A percentile compares a stretch with the other conserved stretches of the same genome.
Evolutionary conservation across 1,140 invertebrate genomes (phyloP).

Genomic region (Parapsyche elsis): DNA sequence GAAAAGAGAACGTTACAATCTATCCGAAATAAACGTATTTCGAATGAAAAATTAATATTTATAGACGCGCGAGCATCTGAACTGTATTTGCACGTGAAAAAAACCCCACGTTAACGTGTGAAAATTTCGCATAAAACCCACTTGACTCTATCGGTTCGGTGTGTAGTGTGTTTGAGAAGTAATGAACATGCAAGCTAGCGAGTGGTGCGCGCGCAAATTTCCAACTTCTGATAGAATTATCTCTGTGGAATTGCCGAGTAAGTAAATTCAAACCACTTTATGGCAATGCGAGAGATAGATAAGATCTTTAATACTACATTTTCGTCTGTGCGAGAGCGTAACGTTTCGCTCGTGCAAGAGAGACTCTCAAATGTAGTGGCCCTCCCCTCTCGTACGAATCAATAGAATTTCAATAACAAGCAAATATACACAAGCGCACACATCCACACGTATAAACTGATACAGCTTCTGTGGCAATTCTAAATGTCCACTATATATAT

Average conservation of each 20-base stretch:
- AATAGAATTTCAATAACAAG: neutral
- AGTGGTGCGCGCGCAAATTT: neutral
- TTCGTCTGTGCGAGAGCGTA: no score
- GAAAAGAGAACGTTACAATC: no score
- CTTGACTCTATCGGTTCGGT: no score
- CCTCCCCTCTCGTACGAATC: neutral
- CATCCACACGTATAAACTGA: neutral
- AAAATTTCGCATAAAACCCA: no score
- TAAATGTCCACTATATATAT: no score
- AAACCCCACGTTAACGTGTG: no score
- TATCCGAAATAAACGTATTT: no score
- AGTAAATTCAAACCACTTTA: slow-evolving; percentile 39
- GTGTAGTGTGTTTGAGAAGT: neutral
- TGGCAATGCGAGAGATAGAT: slow-evolving; percentile 11
- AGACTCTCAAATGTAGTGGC: neutral
- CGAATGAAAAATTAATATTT: no score
- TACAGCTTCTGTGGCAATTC: no score
- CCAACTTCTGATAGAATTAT: slow-evolving; percentile 16
- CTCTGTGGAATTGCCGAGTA: slow-evolving; percentile 15
- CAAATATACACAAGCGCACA: neutral
- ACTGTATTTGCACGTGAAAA: no score
- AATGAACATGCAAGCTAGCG: slow-evolving; percentile 18
- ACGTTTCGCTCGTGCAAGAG: neutral
- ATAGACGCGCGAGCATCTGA: no score
- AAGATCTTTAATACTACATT: slow-evolving; percentile 16